These are phyloP conservation scores for Pomatorhinus ruficollis DNA, from an alignment of 2,113 vertebrate genomes.

Conservation along the genomic window DNA sequence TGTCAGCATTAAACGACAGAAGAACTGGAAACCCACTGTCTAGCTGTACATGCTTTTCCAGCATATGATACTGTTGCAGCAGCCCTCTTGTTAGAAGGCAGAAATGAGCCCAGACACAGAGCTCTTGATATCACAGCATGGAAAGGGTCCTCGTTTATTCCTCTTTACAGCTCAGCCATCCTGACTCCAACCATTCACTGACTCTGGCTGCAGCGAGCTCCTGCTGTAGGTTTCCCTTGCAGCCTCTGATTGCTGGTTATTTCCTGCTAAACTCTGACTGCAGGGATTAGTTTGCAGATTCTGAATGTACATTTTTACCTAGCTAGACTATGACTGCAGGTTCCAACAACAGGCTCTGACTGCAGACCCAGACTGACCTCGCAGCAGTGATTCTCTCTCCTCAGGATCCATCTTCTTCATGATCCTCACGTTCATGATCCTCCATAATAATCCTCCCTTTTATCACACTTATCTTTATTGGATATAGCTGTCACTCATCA, in stretches of 20 bases:
- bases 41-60: neutral
- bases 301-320: neutral
- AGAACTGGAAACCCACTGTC: neutral
- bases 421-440: neutral
- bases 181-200: neutral
- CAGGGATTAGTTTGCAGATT: neutral
- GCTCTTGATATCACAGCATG: neutral
- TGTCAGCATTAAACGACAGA: neutral
- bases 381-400: neutral
- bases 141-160: neutral
- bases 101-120: neutral
- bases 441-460: neutral
- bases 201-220: neutral
- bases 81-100: neutral
- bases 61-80: neutral
- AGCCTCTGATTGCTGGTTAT: neutral
- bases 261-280: neutral
- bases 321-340: neutral
- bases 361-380: neutral
- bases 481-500: neutral
- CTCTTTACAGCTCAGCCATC: neutral
- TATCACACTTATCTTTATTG: neutral
- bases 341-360: neutral
- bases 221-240: neutral
- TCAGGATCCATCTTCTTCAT: neutral